Conservation (phyloP, 2,797 vertebrate species). For the Bufotes viridis region DNA sequence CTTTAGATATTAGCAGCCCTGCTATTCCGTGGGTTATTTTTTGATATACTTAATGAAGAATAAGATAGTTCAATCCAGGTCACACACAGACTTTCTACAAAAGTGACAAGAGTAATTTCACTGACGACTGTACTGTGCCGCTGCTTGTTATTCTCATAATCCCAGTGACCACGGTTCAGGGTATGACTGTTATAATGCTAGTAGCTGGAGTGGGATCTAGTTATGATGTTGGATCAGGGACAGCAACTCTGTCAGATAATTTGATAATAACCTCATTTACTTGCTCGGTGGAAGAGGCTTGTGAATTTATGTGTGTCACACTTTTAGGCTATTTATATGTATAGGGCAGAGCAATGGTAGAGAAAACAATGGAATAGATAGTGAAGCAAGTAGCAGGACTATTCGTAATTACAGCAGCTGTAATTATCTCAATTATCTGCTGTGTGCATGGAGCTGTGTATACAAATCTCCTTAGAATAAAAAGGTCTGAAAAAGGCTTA, state of each 20-base stretch:
- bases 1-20: background rate
- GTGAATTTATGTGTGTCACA: background rate
- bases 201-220: background rate
- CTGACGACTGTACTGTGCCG: background rate
- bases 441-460: slow-evolving; percentile 11
- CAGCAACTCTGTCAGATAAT: slow-evolving; percentile 11
- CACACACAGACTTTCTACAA: background rate
- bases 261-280: slow-evolving; percentile 13
- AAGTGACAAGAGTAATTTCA: background rate
- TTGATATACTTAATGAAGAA: slow-evolving; percentile 1
- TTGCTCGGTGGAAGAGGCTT: background rate
- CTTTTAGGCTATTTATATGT: slow-evolving; percentile 22
- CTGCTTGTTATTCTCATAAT: background rate
- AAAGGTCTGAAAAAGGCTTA: slow-evolving; percentile 30
- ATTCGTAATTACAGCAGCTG: slow-evolving; percentile 46
- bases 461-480: slow-evolving; percentile 30
- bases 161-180: background rate
- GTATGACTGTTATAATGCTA: background rate
- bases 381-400: slow-evolving; percentile 17
- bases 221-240: background rate
- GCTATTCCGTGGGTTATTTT: background rate
- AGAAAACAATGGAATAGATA: slow-evolving; percentile 34
- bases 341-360: background rate
- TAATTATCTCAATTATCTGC: slow-evolving; percentile 51
- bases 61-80: background rate